These are phyloP conservation scores for Corydoras maculifer DNA, from an alignment of 2,113 vertebrate genomes.

Conservation along the genomic window DNA sequence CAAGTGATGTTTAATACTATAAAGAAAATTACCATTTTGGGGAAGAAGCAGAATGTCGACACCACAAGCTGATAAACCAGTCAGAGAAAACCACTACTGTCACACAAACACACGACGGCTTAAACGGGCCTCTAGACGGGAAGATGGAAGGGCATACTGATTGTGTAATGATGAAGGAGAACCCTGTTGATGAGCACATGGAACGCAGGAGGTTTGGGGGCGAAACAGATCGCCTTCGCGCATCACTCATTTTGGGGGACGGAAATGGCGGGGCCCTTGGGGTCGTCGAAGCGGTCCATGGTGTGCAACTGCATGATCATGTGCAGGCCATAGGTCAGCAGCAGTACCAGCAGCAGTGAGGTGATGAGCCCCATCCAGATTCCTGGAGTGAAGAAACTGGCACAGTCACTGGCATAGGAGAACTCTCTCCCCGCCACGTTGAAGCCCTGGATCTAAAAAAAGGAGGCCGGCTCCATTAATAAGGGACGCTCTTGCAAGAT, in stretches of 20 bases:
- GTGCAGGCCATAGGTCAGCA: constrained; percentile 84
- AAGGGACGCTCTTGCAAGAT: no score
- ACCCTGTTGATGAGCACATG: background rate
- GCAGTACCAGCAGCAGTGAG: constrained; percentile 81
- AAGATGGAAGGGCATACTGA: background rate
- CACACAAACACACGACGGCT: no score
- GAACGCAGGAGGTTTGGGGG: rapidly evolving
- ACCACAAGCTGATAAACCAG: no score
- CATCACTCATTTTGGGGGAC: constrained; percentile 54
- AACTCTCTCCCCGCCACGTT: constrained; percentile 71
- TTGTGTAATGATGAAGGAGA: background rate
- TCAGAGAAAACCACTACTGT: no score
- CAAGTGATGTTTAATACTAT: no score
- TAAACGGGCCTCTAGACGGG: no score
- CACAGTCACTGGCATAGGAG: constrained; percentile 80
- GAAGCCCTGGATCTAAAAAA: constrained; percentile 84
- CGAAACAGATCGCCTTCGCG: background rate
- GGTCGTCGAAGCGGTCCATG: constrained; percentile 83
- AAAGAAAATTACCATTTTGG: no score
- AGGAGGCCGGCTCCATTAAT: no score
- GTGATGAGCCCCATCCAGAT: constrained; percentile 85
- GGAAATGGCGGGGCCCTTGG: constrained; percentile 67
- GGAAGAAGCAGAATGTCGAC: no score
- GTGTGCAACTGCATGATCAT: constrained; percentile 87
- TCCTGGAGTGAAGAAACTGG: constrained; percentile 77